phyloP scores from a whole-genome alignment of 2,113 vertebrate genomes.

The Poicephalus meyeri region DNA sequence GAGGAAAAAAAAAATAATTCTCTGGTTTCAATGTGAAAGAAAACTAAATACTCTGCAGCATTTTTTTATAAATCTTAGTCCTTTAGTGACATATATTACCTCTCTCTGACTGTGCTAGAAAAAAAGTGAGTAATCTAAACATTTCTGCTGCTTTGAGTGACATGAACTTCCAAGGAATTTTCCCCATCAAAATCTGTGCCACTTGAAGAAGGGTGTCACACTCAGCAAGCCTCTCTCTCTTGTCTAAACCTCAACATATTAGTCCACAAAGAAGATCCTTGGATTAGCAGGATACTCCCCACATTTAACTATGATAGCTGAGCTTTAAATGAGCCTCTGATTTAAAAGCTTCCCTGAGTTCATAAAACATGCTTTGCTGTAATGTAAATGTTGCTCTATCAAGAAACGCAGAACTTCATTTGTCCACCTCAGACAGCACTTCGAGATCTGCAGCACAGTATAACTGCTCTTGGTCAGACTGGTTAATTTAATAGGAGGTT shows the following conservation, averaged over 20 bases:
- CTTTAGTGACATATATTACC: neutral
- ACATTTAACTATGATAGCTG: neutral
- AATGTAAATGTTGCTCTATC: neutral
- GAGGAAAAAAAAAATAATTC: no score
- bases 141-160: neutral
- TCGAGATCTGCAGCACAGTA: neutral
- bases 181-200: neutral
- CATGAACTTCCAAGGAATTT: neutral
- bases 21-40: neutral
- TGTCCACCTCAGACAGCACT: neutral
- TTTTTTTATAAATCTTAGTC: neutral
- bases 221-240: neutral
- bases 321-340: neutral
- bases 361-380: neutral
- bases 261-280: neutral
- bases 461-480: neutral
- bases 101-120: neutral
- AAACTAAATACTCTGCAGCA: neutral
- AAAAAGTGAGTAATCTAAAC: neutral
- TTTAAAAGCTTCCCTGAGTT: neutral
- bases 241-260: neutral
- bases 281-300: neutral
- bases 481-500: neutral
- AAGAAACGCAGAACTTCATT: neutral
- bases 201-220: fast-evolving